Evolutionary conservation across 2,113 vertebrate species (phyloP), one percentile per base, ranked within the genome.

Genomic region (Rhizomys pruinosus): DNA sequence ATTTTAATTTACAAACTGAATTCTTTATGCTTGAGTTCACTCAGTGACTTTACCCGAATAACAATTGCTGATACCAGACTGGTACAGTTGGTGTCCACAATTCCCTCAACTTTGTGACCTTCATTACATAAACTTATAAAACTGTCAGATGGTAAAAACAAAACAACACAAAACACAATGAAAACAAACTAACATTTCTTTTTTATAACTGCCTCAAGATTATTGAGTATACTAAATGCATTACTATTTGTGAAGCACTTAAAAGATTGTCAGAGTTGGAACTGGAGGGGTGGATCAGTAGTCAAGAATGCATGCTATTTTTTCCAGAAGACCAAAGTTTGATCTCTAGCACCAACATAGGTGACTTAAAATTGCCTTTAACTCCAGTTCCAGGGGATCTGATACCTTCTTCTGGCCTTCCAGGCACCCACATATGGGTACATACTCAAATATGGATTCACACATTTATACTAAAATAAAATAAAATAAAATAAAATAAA

Each of bases 1-100:
- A 86, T 52, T 86, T 90, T 57, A 86, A 55, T 86, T 90, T 78
- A 77, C 23, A 63, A 25, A 55, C 52, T 59, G 29, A 68, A 73
- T 72, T 86, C 29, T 52, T 47, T 10, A 27, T 32, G 69, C 57
- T 4, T 76, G 61, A 25, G 3, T 66, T 85, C 85, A 59, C 8
- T 47, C 12, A 6, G 63, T 79, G 29, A 78, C 85, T 61, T 68
- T 81, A 9, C 47, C 57, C 23, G 8, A 61, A 34, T 29, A 72
- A 66, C 29, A 55, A n/a, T 44, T 59, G 19, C 34, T 37, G 20
- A 96, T 71, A 44, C 7, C 87, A 92, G 61, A 88, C 16, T 32
- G 7, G 3, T 7, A 39, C 2, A n/a, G 25, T 44, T 81, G 42
- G 63, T 86, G 76, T 92, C n/a, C 77, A n/a, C n/a, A 52, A 39